These are phyloP conservation scores for Plestiodon gilberti DNA, from an alignment of 2,113 vertebrate genomes.

Conservation along the genomic window DNA sequence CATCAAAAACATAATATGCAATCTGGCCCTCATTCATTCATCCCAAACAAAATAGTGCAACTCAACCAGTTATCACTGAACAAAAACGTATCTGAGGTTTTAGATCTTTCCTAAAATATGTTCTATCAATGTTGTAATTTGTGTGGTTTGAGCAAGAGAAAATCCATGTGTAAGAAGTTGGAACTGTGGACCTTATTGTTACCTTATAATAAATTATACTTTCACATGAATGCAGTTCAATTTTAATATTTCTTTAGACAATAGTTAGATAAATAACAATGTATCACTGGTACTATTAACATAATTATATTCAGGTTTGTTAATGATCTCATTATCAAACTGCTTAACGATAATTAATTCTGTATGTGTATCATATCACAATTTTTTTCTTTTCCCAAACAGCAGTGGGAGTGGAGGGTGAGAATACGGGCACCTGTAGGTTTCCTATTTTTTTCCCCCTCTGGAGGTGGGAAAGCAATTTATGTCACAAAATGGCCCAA, in stretches of 20 bases:
- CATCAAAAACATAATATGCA: background rate
- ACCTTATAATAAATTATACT: background rate
- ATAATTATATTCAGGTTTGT: constrained; percentile 43
- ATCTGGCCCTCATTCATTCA: background rate
- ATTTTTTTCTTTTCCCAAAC: no score
- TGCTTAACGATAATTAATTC: constrained; percentile 25
- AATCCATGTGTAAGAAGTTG: background rate
- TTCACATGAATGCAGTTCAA: constrained; percentile 3
- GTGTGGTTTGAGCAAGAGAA: constrained; percentile 12
- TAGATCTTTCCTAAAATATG: background rate
- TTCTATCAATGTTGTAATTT: background rate
- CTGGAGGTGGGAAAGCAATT: no score
- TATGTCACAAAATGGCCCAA: no score
- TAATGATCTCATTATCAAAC: constrained; percentile 61
- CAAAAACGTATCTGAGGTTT: background rate
- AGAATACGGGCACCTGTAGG: no score
- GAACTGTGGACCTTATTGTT: constrained; percentile 28
- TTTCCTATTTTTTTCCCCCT: no score
- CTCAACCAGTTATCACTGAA: background rate
- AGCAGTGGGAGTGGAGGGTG: no score
- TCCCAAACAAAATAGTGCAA: background rate
- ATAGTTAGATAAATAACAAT: constrained; percentile 27
- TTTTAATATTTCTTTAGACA: background rate
- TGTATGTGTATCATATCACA: constrained; percentile 18
- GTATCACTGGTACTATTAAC: constrained; percentile 41